Evolutionary conservation across 1,140 invertebrate genomes (phyloP), one percentile per base, ranked within the genome.

Genomic region (Ptiloglossa arizonensis): DNA sequence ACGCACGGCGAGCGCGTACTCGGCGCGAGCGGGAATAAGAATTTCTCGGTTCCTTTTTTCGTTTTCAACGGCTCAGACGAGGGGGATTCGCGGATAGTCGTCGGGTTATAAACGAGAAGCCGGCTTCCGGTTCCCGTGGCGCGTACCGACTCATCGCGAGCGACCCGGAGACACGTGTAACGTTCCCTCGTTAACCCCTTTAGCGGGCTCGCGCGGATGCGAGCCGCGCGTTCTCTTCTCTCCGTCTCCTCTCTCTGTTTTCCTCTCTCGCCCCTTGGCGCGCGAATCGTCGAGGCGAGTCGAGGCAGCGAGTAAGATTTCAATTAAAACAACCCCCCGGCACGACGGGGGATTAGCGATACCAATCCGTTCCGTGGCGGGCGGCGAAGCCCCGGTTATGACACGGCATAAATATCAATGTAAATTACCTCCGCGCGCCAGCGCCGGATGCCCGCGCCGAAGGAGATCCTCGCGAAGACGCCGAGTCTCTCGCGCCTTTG

Each of bases 341-440:
- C 88, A 91, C 64, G 88, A 80, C 77, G 75, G 87, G 85, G 90
- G 92, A 92, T 93, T 93, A 93, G 88, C 87, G 89, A 87, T 91
- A 91, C 90, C 90, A 93, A 93, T 93, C 91, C 91, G 88, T 89
- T 87, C 78, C 87, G 82, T 85, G 66, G 77, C 66, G 59, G 32
- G 50, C 67, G 62, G 71, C 75, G 75, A 46, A 81, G 78, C 57
- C 79, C 72, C 88, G 90, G 91, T 93, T 93, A 92, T 93, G 91
- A 92, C 91, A 87, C 86, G 87, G 92, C 91, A 93, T 93, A 93
- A 93, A 93, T 92, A 93, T 92, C 91, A 92, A 91, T 91, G 90
- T 92, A 92, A 92, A 92, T 93, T 92, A 90, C 87, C 88, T 85
- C 75, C 62, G 77, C 66, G 67, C 64, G 86, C 52, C 19, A n/a